Evolutionary conservation across 2,888 invertebrate genomes (phyloP).

Genomic region (Cetonia aurata): DNA sequence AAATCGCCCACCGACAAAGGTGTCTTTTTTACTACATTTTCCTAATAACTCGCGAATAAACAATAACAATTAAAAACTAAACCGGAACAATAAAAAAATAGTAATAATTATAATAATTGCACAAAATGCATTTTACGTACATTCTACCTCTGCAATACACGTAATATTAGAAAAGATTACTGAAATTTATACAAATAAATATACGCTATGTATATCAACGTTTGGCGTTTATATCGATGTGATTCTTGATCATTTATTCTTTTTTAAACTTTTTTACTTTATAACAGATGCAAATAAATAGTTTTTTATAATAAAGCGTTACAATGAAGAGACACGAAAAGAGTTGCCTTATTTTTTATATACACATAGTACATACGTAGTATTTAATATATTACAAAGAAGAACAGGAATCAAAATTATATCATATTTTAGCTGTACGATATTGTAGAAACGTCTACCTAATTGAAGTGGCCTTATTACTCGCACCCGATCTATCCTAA

Average conservation of each 20-base stretch:
- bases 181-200: conserved; percentile 40
- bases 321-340: neutral
- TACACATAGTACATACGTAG: conserved; percentile 4
- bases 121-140: conserved; percentile 43
- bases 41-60: conserved; percentile 37
- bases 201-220: conserved; percentile 31
- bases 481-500: conserved; percentile 7
- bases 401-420: conserved; percentile 2
- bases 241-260: conserved; percentile 10
- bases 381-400: conserved; percentile 13
- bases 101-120: neutral
- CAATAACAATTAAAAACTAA: neutral
- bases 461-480: conserved; percentile 58
- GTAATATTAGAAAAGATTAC: conserved; percentile 50
- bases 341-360: conserved; percentile 39
- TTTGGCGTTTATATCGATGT: conserved; percentile 11
- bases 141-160: conserved; percentile 59
- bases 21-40: conserved; percentile 61
- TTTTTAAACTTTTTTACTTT: conserved; percentile 14
- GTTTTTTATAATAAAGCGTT: conserved; percentile 17
- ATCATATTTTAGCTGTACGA: conserved; percentile 4
- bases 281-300: conserved; percentile 6
- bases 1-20: conserved; percentile 53
- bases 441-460: neutral
- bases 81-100: neutral